Evolutionary conservation across 2,888 invertebrate genomes (phyloP).

Genomic region (Heliconius charithonia): DNA sequence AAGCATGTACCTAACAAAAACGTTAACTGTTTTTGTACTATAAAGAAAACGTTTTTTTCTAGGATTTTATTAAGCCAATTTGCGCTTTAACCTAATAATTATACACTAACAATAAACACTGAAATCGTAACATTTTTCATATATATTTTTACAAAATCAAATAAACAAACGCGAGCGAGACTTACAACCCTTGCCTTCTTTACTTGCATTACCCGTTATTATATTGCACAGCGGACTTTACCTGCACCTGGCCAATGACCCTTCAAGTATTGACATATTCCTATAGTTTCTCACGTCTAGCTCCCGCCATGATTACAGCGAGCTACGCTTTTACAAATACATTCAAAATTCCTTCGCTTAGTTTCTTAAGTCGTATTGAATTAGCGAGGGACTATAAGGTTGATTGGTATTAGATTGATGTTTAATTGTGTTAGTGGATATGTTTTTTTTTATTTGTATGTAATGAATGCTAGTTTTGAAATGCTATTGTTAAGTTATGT

Average conservation of each 20-base stretch:
- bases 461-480: background rate
- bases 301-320: constrained; percentile 60
- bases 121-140: background rate
- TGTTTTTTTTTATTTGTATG: background rate
- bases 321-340: constrained; percentile 60
- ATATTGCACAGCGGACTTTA: constrained; percentile 68
- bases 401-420: background rate
- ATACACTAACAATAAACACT: too few relatives aligned
- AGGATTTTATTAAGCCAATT: too few relatives aligned
- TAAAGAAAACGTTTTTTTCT: too few relatives aligned
- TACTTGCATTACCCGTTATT: constrained; percentile 62
- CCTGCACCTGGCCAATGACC: constrained; percentile 80
- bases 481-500: background rate
- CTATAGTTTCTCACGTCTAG: constrained; percentile 82
- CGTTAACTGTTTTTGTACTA: too few relatives aligned
- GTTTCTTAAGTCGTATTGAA: constrained; percentile 41
- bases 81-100: too few relatives aligned
- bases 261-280: constrained; percentile 83
- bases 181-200: constrained; percentile 31
- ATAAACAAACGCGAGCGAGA: constrained; percentile 8
- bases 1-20: too few relatives aligned
- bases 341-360: constrained; percentile 42
- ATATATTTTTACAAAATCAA: background rate
- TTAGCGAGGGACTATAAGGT: constrained; percentile 8
- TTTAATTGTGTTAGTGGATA: background rate